Conservation (phyloP, 2,113 vertebrate species). For the Dromiciops gliroides region DNA sequence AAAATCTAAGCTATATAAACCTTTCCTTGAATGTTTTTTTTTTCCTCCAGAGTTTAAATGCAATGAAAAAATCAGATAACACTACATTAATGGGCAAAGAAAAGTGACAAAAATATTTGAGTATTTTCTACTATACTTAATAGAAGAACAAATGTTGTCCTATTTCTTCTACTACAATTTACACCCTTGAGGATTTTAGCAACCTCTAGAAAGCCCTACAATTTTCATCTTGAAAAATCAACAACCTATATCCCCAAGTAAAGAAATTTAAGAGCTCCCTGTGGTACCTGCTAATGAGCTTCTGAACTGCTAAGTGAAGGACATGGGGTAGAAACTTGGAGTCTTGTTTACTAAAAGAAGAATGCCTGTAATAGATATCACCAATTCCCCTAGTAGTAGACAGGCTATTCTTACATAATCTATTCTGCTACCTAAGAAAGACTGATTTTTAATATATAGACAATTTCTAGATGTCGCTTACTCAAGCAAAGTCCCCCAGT, state of each 20-base stretch:
- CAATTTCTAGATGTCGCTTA: background rate
- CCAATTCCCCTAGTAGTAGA: background rate
- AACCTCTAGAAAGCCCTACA: slow-evolving; percentile 17
- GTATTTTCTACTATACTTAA: background rate
- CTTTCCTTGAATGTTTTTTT: background rate
- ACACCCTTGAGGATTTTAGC: background rate
- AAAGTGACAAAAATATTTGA: background rate
- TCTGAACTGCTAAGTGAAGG: background rate
- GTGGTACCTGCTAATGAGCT: background rate
- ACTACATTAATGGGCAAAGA: background rate
- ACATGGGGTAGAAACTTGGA: background rate
- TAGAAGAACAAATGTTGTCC: background rate
- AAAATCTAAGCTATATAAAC: background rate
- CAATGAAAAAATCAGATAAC: background rate
- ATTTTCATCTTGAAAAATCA: slow-evolving; percentile 35
- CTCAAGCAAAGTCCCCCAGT: background rate
- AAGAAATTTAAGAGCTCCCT: background rate
- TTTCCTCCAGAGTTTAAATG: background rate
- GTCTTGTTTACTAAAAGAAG: background rate
- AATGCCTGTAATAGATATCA: background rate
- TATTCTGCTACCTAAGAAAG: background rate
- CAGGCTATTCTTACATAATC: background rate
- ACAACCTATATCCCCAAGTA: background rate
- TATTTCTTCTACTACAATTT: background rate
- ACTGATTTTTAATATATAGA: background rate